Base-by-base conservation (phyloP, 2,888 invertebrate genomes). In the Trachelus troglodyta region DNA sequence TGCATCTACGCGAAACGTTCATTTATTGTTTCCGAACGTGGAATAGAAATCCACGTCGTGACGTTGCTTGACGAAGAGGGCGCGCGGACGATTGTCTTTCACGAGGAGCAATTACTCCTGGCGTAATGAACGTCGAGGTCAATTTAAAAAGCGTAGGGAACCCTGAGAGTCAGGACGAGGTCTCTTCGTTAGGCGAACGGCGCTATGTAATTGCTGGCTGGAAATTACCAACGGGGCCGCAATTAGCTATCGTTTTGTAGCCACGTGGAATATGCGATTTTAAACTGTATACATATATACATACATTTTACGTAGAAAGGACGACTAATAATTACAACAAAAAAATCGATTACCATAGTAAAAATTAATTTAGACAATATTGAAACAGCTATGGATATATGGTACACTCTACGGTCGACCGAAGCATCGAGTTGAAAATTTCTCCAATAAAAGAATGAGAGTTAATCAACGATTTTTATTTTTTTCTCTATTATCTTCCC, bases 11-110 rank as follows among this genome's bases (percentile, higher is more conserved):
- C 23, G 56, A 56, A 56, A 56, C 56, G 56, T 56, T 56, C 56
- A 23, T 56, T 56, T 56, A 56, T 56, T 56, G 56, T 56, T 56
- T 23, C 56, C 56, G 56, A 56, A 56, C 56, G 56, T 56, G 56
- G 23, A 56, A 56, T 56, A 56, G 56, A 56, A 56, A 56, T 56
- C 56, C 56, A 56, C 56, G 56, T 56, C 56, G 56, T 56, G 56
- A 56, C 56, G 56, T 56, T 56, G 56, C 56, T 56, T 11, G 71
- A 71, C 31, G 71, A 71, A 71, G 71, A 34, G 71, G 33, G 71
- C 9, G 34, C 71, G 31, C 71, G 71, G 31, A 33, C 71, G 71
- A 71, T 71, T 34, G 71, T 71, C 56, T 56, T 56, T 56, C 56
- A 56, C 56, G 9, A 23, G 56, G 56, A 56, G 56, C 56, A 23